Base-by-base conservation (phyloP, 1,140 invertebrate species). In the Neuroterus valhalla region DNA sequence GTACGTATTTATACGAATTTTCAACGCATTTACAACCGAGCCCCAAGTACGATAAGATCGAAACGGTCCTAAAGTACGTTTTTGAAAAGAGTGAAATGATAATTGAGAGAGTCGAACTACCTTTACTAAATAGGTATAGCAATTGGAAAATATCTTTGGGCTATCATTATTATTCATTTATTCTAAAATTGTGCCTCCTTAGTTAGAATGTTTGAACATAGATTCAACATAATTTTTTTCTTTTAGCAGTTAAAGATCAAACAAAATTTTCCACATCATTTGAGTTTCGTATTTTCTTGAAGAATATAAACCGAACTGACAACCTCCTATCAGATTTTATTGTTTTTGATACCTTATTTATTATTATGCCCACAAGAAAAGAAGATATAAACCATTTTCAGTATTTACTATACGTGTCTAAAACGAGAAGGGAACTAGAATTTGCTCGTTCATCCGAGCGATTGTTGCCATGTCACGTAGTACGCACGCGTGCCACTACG, bases 391-490 rank as follows among this genome's bases (percentile, higher is more conserved):
- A 8, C 31, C 31, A 38, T 31, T 31, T 62, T 62, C 31, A 31
- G 15, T 70, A 50, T 70, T 52, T 50, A 38, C 23, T 42, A 31
- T 10, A 26, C 26, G 46, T 31, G 23, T 42, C 14, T 52, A 52
- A 10, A 21, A 52, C 14, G 31, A 26, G 2, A 23, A 52, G 21
- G 31, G 48, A 73, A 48, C 77, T 66, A 66, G 66, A 74, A 74
- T 81, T 72, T 76, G 70, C 62, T 44, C 72, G 48, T 12, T 79
- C 68, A 82, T 82, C 81, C 69, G 23, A 45, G 23, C 75, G 81
- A 70, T 79, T 44, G 45, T 31, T 62, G 62, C 45, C 45, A 17
- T 52, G 68, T 81, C 81, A 82, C 81, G 81, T 76, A 81, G 50
- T 50, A 45, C 44, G 62, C 75, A 66, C 68, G 72, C 46, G 26